These are phyloP conservation scores for Pogonus chalceus DNA, from an alignment of 1,140 invertebrate species.

Conservation along the genomic window DNA sequence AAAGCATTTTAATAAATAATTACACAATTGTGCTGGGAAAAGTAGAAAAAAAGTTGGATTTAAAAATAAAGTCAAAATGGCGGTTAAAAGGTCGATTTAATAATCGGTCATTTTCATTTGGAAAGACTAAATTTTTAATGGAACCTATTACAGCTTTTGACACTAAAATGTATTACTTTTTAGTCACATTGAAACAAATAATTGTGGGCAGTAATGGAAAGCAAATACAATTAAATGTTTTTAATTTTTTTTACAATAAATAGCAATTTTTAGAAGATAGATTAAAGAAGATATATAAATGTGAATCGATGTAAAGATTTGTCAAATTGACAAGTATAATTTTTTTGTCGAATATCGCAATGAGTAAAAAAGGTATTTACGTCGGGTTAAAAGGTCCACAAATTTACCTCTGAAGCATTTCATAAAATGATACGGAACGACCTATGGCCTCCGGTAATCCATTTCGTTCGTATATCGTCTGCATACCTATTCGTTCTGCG, in stretches of 20 bases:
- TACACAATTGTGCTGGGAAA: no score
- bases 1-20: no score
- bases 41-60: no score
- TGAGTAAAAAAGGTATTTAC: not conserved
- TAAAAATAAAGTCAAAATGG: no score
- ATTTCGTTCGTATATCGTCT: not conserved
- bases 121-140: no score
- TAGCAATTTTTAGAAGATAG: not conserved
- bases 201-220: not conserved
- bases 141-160: no score
- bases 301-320: not conserved
- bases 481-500: not conserved
- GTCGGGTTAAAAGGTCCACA: not conserved
- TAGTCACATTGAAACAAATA: no score
- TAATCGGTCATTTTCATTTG: no score
- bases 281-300: not conserved
- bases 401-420: not conserved
- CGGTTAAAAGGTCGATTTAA: no score
- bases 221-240: not conserved
- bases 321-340: not conserved
- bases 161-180: no score
- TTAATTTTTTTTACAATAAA: not conserved
- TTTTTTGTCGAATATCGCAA: not conserved
- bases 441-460: not conserved
- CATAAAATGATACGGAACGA: slow-evolving; percentile 1